Percentiles rank a stretch among this genome's conserved stretches.
These are phyloP conservation scores for Dallia pectoralis DNA, from an alignment of 2,797 vertebrate species.

Conservation along the genomic window DNA sequence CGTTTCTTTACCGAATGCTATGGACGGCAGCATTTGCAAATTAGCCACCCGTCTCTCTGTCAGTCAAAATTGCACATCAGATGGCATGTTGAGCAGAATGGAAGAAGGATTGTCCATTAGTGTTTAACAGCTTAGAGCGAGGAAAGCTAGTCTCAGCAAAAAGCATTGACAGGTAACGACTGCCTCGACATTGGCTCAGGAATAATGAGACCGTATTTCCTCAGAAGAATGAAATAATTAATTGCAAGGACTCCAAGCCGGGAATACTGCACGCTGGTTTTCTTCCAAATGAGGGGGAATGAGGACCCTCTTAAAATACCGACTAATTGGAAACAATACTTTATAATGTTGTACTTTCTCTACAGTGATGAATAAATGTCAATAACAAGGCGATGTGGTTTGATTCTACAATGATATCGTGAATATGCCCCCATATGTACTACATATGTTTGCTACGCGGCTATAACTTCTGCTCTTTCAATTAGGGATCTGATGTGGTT, in stretches of 20 bases:
- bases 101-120: slow-evolving; percentile 65
- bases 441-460: slow-evolving; percentile 22
- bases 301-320: slow-evolving; percentile 17
- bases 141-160: slow-evolving; percentile 60
- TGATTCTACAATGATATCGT: slow-evolving; percentile 19
- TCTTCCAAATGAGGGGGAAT: background rate
- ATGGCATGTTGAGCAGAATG: slow-evolving; percentile 45
- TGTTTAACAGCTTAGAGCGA: slow-evolving; percentile 55
- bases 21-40: slow-evolving; percentile 58
- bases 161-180: slow-evolving; percentile 58
- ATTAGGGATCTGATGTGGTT: slow-evolving; percentile 57
- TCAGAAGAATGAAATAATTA: slow-evolving; percentile 49
- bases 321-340: background rate
- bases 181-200: slow-evolving; percentile 46
- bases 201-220: slow-evolving; percentile 60
- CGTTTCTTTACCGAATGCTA: slow-evolving; percentile 47
- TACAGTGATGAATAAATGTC: background rate
- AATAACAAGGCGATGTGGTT: background rate
- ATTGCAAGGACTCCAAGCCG: slow-evolving; percentile 32
- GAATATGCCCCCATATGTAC: slow-evolving; percentile 47
- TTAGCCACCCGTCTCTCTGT: slow-evolving; percentile 46
- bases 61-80: slow-evolving; percentile 58
- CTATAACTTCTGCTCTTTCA: slow-evolving; percentile 54
- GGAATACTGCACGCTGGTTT: background rate
- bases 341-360: background rate